Base-by-base conservation (phyloP, 2,888 invertebrate species). In the Diaperis boleti region DNA sequence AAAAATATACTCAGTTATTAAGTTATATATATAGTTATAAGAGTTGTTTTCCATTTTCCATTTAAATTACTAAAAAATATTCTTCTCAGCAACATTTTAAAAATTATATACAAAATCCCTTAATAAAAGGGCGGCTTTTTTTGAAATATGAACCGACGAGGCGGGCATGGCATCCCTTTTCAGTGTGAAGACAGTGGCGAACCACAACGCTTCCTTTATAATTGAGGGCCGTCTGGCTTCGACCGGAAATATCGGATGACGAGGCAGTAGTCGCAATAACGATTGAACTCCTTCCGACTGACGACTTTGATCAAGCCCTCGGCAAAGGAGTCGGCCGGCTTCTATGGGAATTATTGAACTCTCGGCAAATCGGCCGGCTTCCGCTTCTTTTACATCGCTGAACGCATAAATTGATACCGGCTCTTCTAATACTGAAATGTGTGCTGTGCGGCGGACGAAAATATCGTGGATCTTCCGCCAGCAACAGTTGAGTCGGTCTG, bases 271-370 rank as follows among this genome's bases (percentile, higher is more conserved):
- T 64, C 62, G 68, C 68, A 70, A 70, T 69, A 69, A 68, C 70
- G 70, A 70, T 70, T 69, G 70, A 70, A 67, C 70, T 69, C 60
- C 64, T 70, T 69, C 69, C 67, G 70, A 70, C 64, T 56, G 65
- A 44, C 54, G 66, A 57, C 70, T 70, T 70, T 69, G 70, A 70
- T 69, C 69, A 59, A 63, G 45, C 65, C 59, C 62, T 70, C 59
- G 57, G 60, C 18, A 55, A 56, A 56, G 44, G 62, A 49, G 33
- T 37, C 45, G 45, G 44, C 22, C 59, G 20, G 18, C 47, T 42
- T 54, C 59, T 37, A 64, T 68, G 56, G 59, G 65, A 68, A 67
- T 69, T 64, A 69, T 68, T 68, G 66, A 65, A 66, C 61, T 64
- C 56, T 64, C 63, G 49, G 52, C 59, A 65, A 66, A 68, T 68